A percentile compares a stretch with the other conserved stretches of the same genome.
phyloP scores from a whole-genome alignment of 2,113 vertebrate species.

The Cochlearius cochlearius region DNA sequence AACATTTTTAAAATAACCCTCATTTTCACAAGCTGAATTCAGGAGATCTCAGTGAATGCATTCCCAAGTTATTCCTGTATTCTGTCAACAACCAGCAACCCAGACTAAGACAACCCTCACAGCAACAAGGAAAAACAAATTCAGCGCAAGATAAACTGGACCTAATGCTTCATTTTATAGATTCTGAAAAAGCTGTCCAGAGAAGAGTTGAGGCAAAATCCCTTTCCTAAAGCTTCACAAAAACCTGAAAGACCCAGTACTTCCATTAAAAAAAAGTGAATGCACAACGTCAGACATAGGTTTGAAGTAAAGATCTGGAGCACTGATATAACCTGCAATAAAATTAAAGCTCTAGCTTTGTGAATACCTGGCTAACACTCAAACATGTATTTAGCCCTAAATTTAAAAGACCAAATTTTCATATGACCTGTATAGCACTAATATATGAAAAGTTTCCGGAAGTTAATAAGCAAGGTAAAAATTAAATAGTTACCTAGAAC shows the following conservation, averaged over 20 bases:
- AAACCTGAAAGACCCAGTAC: background rate
- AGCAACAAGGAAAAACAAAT: background rate
- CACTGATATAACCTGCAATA: background rate
- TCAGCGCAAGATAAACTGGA: background rate
- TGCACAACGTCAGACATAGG: fast-evolving
- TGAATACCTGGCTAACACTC: background rate
- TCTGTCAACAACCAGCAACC: background rate
- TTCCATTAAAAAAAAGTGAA: background rate
- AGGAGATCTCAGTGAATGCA: background rate
- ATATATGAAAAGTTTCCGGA: background rate
- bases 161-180: background rate
- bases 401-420: background rate
- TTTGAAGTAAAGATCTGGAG: background rate
- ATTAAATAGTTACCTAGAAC: conserved; percentile 5
- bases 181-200: background rate
- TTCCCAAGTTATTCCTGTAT: background rate
- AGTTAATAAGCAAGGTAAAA: background rate
- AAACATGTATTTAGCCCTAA: background rate
- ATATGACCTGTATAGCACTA: background rate
- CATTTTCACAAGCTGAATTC: background rate
- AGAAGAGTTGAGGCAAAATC: background rate
- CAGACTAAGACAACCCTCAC: background rate
- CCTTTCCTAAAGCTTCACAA: background rate
- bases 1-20: background rate
- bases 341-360: background rate